Percentiles rank a stretch among this genome's conserved stretches.
phyloP scores from a whole-genome alignment of 2,113 vertebrate genomes.

The Ptilorrhoa leucosticta region DNA sequence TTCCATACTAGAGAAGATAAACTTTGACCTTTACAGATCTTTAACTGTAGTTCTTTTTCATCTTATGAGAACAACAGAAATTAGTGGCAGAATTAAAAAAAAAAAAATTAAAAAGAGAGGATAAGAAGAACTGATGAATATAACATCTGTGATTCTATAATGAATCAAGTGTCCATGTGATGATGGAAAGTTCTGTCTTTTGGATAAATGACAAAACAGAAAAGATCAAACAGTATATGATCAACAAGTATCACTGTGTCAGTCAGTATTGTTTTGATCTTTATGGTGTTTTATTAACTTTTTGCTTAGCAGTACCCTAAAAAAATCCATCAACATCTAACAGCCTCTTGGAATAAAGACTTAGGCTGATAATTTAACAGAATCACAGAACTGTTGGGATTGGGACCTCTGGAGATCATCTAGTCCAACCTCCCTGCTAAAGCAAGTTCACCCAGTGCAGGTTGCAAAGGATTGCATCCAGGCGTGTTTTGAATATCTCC shows the following conservation, averaged over 20 bases:
- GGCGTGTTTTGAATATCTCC: background rate
- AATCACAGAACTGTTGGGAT: background rate
- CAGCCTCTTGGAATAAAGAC: background rate
- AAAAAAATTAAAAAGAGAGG: no score
- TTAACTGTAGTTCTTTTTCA: background rate
- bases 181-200: background rate
- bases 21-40: background rate
- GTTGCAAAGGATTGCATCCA: background rate
- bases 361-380: background rate
- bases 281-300: background rate
- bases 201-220: background rate
- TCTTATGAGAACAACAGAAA: background rate
- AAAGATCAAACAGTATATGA: background rate
- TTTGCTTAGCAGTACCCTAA: background rate
- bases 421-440: background rate
- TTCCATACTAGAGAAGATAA: background rate
- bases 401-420: background rate
- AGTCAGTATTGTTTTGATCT: background rate
- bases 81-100: background rate
- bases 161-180: background rate
- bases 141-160: background rate
- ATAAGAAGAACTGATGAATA: background rate
- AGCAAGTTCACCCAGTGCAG: background rate
- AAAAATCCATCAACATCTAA: background rate
- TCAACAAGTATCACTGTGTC: background rate